Percentiles rank a stretch among this genome's conserved stretches.
phyloP scores from a whole-genome alignment of 2,113 vertebrate genomes.

The Aptenodytes forsteri region DNA sequence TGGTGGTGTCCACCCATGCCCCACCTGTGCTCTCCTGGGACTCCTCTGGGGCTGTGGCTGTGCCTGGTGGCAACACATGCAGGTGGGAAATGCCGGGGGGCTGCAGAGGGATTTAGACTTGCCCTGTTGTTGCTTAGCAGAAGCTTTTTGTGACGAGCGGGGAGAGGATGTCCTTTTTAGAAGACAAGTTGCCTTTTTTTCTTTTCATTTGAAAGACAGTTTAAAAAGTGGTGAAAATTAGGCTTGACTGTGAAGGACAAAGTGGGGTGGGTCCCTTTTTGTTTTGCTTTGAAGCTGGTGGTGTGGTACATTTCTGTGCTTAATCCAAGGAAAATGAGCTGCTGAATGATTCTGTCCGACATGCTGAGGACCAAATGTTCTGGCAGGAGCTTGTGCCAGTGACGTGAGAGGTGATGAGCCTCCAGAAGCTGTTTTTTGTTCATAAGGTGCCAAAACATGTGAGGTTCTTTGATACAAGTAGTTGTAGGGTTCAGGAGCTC shows the following conservation, averaged over 20 bases:
- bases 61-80: background rate
- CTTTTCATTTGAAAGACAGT: background rate
- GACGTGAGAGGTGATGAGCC: background rate
- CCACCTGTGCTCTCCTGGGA: background rate
- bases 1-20: background rate
- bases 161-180: background rate
- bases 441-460: background rate
- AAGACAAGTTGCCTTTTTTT: background rate
- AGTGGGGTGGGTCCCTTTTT: background rate
- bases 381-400: background rate
- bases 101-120: background rate
- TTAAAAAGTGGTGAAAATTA: background rate
- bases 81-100: background rate
- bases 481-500: background rate
- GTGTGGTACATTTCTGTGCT: background rate
- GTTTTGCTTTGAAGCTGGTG: background rate
- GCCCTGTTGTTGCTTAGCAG: background rate
- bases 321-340: background rate
- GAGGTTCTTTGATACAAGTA: background rate
- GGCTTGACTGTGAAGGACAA: background rate
- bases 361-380: slow-evolving; percentile 20
- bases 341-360: background rate
- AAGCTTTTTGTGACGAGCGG: background rate
- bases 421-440: background rate
- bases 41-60: fast-evolving